phyloP scores from a whole-genome alignment of 2,888 invertebrate species.

The Drosophila aldrichi region DNA sequence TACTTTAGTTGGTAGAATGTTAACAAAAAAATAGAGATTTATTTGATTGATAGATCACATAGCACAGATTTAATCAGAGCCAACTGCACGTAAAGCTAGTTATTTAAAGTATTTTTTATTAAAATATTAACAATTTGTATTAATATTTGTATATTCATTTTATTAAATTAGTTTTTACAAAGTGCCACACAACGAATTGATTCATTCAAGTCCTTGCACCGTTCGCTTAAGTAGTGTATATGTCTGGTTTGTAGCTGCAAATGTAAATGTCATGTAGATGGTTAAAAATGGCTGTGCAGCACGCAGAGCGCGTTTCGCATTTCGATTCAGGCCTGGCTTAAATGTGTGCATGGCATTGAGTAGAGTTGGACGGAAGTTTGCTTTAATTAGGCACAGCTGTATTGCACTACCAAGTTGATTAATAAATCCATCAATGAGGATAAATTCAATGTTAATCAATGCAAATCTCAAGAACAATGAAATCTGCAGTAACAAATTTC shows the following conservation, averaged over 20 bases:
- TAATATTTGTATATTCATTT: no score
- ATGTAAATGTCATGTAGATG: conserved; percentile 50
- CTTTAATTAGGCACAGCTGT: conserved; percentile 44
- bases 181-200: neutral
- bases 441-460: conserved; percentile 43
- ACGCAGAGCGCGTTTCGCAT: conserved; percentile 18
- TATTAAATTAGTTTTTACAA: no score
- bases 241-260: conserved; percentile 7
- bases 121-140: no score
- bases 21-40: neutral
- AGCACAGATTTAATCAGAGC: no score
- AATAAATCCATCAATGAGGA: conserved; percentile 57
- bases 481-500: neutral
- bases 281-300: conserved; percentile 26
- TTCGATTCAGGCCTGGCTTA: conserved; percentile 44
- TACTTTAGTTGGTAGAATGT: neutral
- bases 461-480: conserved; percentile 25
- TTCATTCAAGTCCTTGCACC: neutral
- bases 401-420: conserved; percentile 13
- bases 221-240: conserved; percentile 1
- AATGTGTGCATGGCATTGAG: conserved; percentile 9
- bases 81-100: no score
- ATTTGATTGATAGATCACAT: neutral
- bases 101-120: no score
- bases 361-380: conserved; percentile 11